A percentile compares a stretch with the other conserved stretches of the same genome.
phyloP scores from a whole-genome alignment of 2,888 invertebrate genomes.

The Apoda limacodes region DNA sequence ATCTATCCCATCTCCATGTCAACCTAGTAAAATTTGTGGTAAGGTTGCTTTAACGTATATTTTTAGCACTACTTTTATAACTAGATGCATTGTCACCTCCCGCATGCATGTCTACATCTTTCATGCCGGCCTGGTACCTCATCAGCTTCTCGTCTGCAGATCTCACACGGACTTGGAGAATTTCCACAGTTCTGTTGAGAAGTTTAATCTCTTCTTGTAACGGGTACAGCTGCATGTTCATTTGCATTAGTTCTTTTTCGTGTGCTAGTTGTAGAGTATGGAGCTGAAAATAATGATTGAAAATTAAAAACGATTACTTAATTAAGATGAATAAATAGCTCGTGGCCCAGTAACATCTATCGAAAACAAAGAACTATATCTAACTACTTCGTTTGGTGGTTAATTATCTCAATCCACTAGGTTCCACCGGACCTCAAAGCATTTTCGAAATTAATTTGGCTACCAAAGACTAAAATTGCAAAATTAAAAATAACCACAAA shows the following conservation, averaged over 20 bases:
- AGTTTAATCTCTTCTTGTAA: conserved; percentile 71
- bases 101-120: conserved; percentile 34
- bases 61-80: conserved; percentile 17
- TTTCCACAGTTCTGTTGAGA: conserved; percentile 68
- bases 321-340: too few species aligned
- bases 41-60: conserved; percentile 8
- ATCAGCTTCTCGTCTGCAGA: conserved; percentile 46
- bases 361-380: too few species aligned
- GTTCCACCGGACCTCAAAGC: too few species aligned
- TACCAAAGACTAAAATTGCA: too few species aligned
- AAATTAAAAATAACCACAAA: too few species aligned
- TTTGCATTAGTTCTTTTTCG: conserved; percentile 77
- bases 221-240: conserved; percentile 71
- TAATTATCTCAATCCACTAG: too few species aligned
- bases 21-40: too few species aligned
- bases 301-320: too few species aligned
- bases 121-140: conserved; percentile 36
- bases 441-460: too few species aligned
- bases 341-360: too few species aligned
- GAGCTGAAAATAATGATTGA: conserved; percentile 65
- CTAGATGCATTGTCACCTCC: conserved; percentile 41
- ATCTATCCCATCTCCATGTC: too few species aligned
- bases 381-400: too few species aligned
- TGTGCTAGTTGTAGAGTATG: conserved; percentile 81
- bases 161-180: conserved; percentile 47